Evolutionary conservation across 2,888 invertebrate genomes (phyloP).

Genomic region (Leptinotarsa rubiginosa): DNA sequence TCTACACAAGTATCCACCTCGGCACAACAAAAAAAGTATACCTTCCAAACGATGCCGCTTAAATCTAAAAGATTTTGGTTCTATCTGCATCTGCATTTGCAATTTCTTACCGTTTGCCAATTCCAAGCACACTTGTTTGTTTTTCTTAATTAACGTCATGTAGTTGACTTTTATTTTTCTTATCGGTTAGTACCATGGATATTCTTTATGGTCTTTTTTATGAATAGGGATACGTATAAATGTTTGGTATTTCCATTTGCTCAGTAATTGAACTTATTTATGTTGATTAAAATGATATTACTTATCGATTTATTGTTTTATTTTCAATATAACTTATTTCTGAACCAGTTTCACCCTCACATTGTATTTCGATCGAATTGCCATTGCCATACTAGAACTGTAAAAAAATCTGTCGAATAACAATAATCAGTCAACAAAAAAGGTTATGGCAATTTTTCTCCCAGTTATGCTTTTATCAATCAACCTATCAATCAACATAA

Average conservation of each 20-base stretch:
- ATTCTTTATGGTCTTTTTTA: slow-evolving; percentile 29
- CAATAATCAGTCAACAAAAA: no score
- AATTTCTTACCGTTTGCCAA: slow-evolving; percentile 44
- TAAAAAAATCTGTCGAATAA: no score
- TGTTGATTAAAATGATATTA: slow-evolving; percentile 34
- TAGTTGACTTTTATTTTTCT: slow-evolving; percentile 34
- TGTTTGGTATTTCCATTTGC: slow-evolving; percentile 28
- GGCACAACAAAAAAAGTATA: not conserved
- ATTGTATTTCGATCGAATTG: not conserved
- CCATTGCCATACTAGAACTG: no score
- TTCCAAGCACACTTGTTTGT: slow-evolving; percentile 46
- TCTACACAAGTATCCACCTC: not conserved
- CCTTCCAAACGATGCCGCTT: slow-evolving; percentile 36
- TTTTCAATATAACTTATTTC: not conserved
- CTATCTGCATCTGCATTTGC: slow-evolving; percentile 45
- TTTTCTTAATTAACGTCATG: slow-evolving; percentile 49
- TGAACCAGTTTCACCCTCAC: not conserved
- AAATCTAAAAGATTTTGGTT: slow-evolving; percentile 37
- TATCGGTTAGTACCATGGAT: slow-evolving; percentile 29
- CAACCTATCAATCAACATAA: no score
- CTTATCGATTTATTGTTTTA: not conserved
- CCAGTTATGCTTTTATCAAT: no score
- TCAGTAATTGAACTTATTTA: slow-evolving; percentile 34
- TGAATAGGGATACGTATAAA: slow-evolving; percentile 35
- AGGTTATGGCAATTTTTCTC: no score